Evolutionary conservation across 2,113 vertebrate species (phyloP).

Genomic region (Heterochromis multidens): DNA sequence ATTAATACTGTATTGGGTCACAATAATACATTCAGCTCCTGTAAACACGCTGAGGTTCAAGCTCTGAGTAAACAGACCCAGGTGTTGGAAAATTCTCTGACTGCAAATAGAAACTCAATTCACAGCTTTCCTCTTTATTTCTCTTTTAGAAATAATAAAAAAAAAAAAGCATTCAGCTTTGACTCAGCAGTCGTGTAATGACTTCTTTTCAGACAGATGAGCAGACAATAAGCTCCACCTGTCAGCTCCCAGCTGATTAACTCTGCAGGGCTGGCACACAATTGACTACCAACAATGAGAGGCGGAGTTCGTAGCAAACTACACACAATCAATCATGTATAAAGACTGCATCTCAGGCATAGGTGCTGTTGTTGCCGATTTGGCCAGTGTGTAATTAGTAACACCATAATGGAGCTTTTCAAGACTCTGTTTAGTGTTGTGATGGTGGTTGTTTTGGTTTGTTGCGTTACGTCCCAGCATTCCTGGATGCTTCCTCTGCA

Average conservation of each 20-base stretch:
- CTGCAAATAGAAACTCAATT: not conserved
- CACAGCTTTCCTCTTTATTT: not conserved
- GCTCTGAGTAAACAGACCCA: not conserved
- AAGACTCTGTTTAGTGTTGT: constrained; percentile 25
- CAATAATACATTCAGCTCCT: not conserved
- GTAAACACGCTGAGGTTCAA: not conserved
- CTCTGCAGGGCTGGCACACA: constrained; percentile 50
- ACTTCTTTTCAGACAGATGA: constrained; percentile 42
- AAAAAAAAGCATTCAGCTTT: constrained; percentile 1
- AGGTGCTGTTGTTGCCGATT: not conserved
- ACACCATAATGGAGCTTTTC: constrained; percentile 38
- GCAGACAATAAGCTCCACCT: constrained; percentile 56
- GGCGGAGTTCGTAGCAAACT: constrained; percentile 10
- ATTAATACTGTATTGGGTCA: not conserved
- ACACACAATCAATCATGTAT: constrained; percentile 14
- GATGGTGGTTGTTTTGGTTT: constrained; percentile 19
- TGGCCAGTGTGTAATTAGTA: not conserved
- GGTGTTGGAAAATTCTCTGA: not conserved
- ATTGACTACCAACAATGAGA: constrained; percentile 54
- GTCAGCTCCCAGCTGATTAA: constrained; percentile 52
- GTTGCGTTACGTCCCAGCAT: constrained; percentile 7
- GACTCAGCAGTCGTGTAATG: constrained; percentile 10
- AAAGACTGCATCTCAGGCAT: not conserved
- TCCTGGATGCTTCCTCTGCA: not conserved
- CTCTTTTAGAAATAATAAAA: not conserved